Evolutionary conservation across 2,888 invertebrate genomes (phyloP).

Genomic region (Nomada hirtipes): DNA sequence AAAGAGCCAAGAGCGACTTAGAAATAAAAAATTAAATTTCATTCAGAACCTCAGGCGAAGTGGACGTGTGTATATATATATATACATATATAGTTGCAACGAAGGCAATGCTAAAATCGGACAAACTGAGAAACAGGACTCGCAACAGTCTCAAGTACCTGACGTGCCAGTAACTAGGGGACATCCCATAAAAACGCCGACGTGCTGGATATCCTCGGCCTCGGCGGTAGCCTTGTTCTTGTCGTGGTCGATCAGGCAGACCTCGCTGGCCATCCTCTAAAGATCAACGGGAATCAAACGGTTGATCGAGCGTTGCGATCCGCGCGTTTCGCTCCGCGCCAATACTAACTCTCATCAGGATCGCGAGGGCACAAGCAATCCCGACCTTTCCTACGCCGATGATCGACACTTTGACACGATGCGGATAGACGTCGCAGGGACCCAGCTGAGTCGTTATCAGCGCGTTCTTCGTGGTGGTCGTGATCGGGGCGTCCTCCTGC

Average conservation of each 20-base stretch:
- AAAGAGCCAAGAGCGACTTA: too few relatives aligned
- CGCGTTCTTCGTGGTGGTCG: constrained; percentile 78
- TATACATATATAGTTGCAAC: neutral
- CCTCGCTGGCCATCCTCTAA: constrained; percentile 85
- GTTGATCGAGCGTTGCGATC: constrained; percentile 52
- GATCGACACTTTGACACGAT: constrained; percentile 78
- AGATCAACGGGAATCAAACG: constrained; percentile 61
- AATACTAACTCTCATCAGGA: constrained; percentile 85
- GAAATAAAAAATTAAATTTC: too few relatives aligned
- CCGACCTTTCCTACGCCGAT: constrained; percentile 85
- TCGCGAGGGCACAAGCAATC: constrained; percentile 86
- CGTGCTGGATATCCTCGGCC: constrained; percentile 87
- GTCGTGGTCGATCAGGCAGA: constrained; percentile 86
- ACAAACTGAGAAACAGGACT: constrained; percentile 16
- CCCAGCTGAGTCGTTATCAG: constrained; percentile 77
- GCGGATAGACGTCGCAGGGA: constrained; percentile 75
- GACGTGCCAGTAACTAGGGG: constrained; percentile 84
- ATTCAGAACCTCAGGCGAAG: too few relatives aligned
- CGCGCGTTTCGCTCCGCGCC: neutral
- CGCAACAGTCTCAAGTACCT: constrained; percentile 33
- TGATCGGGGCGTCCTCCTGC: constrained; percentile 69
- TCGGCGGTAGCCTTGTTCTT: constrained; percentile 86
- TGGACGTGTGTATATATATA: too few relatives aligned
- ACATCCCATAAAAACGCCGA: constrained; percentile 85
- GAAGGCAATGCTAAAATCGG: neutral